Base-by-base conservation (phyloP, 2,888 invertebrate species). In the Meghimatium bilineatum region DNA sequence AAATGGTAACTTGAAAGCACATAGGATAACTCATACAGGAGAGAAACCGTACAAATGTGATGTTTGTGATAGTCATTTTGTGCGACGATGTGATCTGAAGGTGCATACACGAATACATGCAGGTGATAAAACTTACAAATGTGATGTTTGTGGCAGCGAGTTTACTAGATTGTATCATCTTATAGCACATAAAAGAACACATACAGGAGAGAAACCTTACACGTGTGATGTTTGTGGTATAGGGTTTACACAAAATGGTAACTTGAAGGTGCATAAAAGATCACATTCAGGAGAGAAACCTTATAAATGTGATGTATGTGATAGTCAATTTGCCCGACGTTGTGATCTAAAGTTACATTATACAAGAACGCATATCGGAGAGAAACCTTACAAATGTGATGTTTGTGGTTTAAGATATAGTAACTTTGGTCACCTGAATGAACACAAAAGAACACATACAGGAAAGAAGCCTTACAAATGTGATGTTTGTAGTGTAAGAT, bases 311-410 rank as follows among this genome's bases (percentile, higher is more conserved):
- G 72, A 72, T 72, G 44, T 44, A 20, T 38, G 72, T 20, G 6
- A 44, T 26, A n/a, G n/a, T 26, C 20, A 8, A 36, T 72, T 14
- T 36, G 14, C 12, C 72, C 38, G 36, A 17, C n/a, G 23, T 12
- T 38, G 44, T 26, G 3, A 23, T n/a, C 23, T 72, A 26, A 38
- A n/a, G n/a, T 36, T 17, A 34, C 72, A 72, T 44, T 26, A 23
- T 44, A 72, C n/a, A 10, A 72, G 6, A 72, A 38, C n/a, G 26
- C 72, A 72, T 72, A 72, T 23, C 10, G 72, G 72, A 26, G 72
- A 72, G n/a, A 72, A 72, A 38, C 38, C 23, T 1, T 72, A 44
- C 72, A 72, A n/a, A 26, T 72, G 72, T 72, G 72, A 72, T 44
- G 12, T 72, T 38, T 72, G 72, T 72, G 72, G 44, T 38, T 14